These are phyloP conservation scores for Menidia menidia DNA, from an alignment of 2,797 vertebrate genomes.

Conservation along the genomic window DNA sequence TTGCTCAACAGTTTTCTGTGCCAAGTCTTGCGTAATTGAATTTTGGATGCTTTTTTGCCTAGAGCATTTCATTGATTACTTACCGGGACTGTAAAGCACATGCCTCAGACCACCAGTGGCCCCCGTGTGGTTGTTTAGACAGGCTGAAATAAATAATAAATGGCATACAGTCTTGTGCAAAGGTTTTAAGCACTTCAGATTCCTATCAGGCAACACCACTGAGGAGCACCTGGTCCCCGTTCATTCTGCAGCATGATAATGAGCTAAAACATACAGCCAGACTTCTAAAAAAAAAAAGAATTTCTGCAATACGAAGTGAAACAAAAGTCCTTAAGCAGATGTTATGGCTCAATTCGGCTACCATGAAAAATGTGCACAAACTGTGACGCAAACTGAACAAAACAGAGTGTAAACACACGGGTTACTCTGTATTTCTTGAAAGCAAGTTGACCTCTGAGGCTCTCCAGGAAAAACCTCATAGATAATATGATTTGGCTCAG, in stretches of 20 bases:
- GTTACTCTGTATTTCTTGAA: background rate
- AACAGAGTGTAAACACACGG: constrained; percentile 3
- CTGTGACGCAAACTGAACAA: background rate
- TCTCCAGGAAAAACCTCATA: background rate
- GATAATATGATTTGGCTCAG: background rate
- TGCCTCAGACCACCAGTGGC: constrained; percentile 3
- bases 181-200: constrained; percentile 7
- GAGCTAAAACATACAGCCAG: background rate
- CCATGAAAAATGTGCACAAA: background rate
- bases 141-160: constrained; percentile 33
- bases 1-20: constrained; percentile 61
- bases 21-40: constrained; percentile 66
- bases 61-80: constrained; percentile 58
- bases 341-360: background rate
- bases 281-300: background rate
- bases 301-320: background rate
- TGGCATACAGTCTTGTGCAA: background rate
- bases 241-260: background rate
- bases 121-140: constrained; percentile 18
- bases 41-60: constrained; percentile 60
- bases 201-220: background rate
- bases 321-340: background rate
- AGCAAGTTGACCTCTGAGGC: background rate
- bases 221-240: background rate
- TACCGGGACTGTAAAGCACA: constrained; percentile 25